These are phyloP conservation scores for Tapirus terrestris DNA, from an alignment of 2,113 vertebrate species.

Conservation along the genomic window DNA sequence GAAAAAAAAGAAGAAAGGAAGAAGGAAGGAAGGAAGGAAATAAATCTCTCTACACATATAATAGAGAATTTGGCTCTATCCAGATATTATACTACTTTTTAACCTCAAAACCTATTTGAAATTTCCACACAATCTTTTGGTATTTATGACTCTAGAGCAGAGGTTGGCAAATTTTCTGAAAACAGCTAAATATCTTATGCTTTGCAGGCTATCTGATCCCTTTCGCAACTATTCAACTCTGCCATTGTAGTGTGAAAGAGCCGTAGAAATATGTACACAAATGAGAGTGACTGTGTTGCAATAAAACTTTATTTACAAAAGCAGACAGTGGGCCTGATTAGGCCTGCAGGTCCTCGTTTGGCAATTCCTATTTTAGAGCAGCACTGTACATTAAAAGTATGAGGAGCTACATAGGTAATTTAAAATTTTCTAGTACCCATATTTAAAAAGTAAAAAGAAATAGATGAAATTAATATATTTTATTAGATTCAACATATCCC, in stretches of 20 bases:
- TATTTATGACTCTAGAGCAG: neutral
- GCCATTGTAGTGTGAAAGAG: neutral
- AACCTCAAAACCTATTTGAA: neutral
- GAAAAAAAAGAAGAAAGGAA: neutral
- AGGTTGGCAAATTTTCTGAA: neutral
- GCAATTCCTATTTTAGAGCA: neutral
- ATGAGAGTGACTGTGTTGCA: neutral
- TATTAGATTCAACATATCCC: neutral
- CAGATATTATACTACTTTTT: neutral
- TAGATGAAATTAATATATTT: conserved; percentile 36
- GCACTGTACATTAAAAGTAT: neutral
- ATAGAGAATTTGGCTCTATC: neutral
- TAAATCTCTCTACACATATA: neutral
- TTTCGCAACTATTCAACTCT: neutral
- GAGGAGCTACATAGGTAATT: neutral
- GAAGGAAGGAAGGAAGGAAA: neutral
- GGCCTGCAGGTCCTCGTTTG: neutral
- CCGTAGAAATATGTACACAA: neutral
- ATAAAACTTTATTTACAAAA: conserved; percentile 27
- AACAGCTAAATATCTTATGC: neutral
- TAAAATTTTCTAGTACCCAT: neutral
- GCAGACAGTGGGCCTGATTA: neutral
- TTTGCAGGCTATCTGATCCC: neutral
- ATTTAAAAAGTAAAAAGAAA: neutral
- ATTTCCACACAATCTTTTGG: neutral